Evolutionary conservation across 1,140 invertebrate genomes (phyloP).

Genomic region (Neodiprion virginianus): DNA sequence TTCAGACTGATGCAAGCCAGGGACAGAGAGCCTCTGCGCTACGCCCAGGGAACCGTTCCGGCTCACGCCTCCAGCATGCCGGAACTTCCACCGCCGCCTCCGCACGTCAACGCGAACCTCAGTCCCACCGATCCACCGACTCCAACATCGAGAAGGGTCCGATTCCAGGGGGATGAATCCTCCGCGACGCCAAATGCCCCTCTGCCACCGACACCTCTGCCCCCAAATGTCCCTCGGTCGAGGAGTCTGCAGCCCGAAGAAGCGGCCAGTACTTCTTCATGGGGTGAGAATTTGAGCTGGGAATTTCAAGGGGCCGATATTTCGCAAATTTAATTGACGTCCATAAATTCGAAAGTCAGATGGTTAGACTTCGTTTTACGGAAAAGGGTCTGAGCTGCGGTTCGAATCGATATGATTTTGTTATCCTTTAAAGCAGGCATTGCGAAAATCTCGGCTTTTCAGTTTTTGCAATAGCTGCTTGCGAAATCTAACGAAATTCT

Average conservation of each 20-base stretch:
- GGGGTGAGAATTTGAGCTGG: conserved; percentile 41
- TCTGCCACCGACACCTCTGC: conserved; percentile 55
- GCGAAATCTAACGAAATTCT: too few relatives aligned
- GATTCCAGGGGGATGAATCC: conserved; percentile 70
- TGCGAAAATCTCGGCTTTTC: too few relatives aligned
- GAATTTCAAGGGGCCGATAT: not conserved
- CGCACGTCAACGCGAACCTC: conserved; percentile 28
- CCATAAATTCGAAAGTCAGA: too few relatives aligned
- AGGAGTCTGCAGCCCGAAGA: conserved; percentile 56
- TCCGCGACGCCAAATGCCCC: conserved; percentile 48
- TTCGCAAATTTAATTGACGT: not conserved
- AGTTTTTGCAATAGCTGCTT: too few relatives aligned
- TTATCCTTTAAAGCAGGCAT: too few relatives aligned
- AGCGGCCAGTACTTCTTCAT: conserved; percentile 55
- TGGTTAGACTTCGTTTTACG: too few relatives aligned
- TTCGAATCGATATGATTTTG: too few relatives aligned
- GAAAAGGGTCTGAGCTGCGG: too few relatives aligned
- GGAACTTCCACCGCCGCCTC: conserved; percentile 60
- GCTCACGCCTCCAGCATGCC: conserved; percentile 72
- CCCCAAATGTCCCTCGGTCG: conserved; percentile 49
- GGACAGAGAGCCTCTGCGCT: conserved; percentile 67
- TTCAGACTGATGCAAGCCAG: conserved; percentile 65
- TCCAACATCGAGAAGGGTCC: conserved; percentile 61
- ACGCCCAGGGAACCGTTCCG: conserved; percentile 51
- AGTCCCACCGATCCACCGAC: conserved; percentile 48